phyloP scores from a whole-genome alignment of 37 sponge, comb jelly and placozoan species.

The Eunapius fragilis region DNA sequence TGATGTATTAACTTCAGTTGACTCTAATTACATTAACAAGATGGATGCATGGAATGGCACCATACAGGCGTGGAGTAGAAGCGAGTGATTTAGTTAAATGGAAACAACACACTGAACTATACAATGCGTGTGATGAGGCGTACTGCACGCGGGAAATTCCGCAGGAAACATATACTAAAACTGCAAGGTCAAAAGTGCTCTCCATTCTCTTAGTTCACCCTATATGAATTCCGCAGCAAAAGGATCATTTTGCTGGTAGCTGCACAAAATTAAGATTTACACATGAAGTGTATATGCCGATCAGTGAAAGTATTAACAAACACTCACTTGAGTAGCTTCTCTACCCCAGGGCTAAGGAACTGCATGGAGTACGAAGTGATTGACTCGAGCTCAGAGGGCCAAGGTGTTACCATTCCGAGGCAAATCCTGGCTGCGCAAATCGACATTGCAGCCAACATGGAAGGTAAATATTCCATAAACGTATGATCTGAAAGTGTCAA shows the following conservation, averaged over 20 bases:
- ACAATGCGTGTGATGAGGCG: neutral
- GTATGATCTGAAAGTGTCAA: constrained; percentile 19
- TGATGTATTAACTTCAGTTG: neutral
- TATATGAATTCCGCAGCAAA: neutral
- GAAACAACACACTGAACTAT: neutral
- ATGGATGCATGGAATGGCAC: neutral
- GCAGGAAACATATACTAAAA: neutral
- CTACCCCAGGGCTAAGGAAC: constrained; percentile 28
- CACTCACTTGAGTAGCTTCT: neutral
- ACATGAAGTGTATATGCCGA: too few relatives aligned
- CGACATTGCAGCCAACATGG: constrained; percentile 55
- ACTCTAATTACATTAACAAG: neutral
- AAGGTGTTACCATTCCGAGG: constrained; percentile 15
- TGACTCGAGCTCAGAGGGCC: constrained; percentile 32
- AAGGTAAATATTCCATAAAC: constrained; percentile 54
- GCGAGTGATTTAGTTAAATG: neutral
- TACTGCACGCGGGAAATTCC: neutral
- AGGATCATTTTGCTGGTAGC: neutral
- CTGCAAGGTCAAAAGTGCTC: neutral
- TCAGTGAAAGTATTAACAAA: neutral
- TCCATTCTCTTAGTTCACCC: neutral
- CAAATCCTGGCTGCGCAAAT: constrained; percentile 50
- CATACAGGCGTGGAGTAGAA: too few relatives aligned
- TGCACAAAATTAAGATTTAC: neutral
- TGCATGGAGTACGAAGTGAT: constrained; percentile 35